These are phyloP conservation scores for Strigops habroptila DNA, from an alignment of 2,113 vertebrate genomes.

Conservation along the genomic window DNA sequence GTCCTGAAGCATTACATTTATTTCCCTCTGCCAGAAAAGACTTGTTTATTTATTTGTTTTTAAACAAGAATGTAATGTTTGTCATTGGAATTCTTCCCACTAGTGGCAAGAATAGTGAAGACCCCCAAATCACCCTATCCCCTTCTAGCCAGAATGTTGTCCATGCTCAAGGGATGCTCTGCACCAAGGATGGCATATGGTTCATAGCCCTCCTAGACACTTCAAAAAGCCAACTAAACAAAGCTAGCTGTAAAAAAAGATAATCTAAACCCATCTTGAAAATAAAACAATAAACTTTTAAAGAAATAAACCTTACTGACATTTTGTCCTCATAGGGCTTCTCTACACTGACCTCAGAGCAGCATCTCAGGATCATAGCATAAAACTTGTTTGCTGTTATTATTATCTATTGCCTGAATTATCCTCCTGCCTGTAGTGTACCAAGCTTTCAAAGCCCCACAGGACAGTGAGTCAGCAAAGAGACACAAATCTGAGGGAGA, in stretches of 20 bases:
- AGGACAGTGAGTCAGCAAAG: constrained; percentile 5
- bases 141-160: not conserved
- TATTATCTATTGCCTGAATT: not conserved
- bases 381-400: not conserved
- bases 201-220: not conserved
- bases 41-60: not conserved
- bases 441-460: not conserved
- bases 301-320: not conserved
- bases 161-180: not conserved
- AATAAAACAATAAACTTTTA: not conserved
- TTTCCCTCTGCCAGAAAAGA: not conserved
- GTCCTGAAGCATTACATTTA: constrained; percentile 4
- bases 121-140: not conserved
- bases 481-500: not conserved
- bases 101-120: not conserved
- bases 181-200: not conserved
- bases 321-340: not conserved
- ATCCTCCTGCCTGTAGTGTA: not conserved
- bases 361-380: not conserved
- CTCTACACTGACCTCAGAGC: not conserved
- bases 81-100: not conserved
- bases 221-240: not conserved
- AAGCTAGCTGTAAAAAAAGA: not conserved
- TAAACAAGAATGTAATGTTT: not conserved
- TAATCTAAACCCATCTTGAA: not conserved